Evolutionary conservation across 2,113 vertebrate species (phyloP), one percentile per base, ranked within the genome.

Genomic region (Chiloscyllium plagiosum): DNA sequence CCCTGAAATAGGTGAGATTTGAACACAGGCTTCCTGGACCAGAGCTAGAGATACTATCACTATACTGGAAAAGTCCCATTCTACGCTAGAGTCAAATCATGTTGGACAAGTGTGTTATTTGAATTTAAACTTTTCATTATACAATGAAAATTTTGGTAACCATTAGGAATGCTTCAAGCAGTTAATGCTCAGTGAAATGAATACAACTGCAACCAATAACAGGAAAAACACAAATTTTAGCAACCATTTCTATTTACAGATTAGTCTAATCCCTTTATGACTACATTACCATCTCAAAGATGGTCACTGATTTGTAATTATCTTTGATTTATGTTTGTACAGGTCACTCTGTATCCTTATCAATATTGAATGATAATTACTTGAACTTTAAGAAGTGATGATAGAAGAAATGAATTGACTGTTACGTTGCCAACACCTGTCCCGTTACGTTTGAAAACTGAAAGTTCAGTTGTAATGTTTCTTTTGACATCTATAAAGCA

Each of bases 341-440:
- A 65, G 87, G 87, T 90, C 26, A 61, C 61, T 29, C 87, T 90
- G 26, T 61, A 29, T 4, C 87, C 52, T 90, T 26, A 65, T 90
- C 87, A 90, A 90, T 90, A 90, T 90, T 61, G 87, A 90, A 26
- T 90, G 52, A 52, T 90, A 90, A 90, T 90, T 90, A 26, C 52
- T 90, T 93, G 90, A 93, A 93, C 61, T 65, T 93, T 42, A 37
- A 76, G 33, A 93, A 17, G 1, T 37, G 7, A 15, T 76, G n/a
- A 72, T 13, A 50, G 47, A 95, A 52, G 15, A 52, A 52, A 72
- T 72, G 42, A 95, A 76, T 76, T 95, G 52, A 72, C 37, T 72
- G 37, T 68, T 94, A 1, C 22, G 65, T 94, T 69, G 42, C 37
- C 93, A 13, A 26, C n/a, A 94, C 65, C 8, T 26, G 42, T 94